Base-by-base conservation (phyloP, 2,113 vertebrate species). In the Indicator indicator region DNA sequence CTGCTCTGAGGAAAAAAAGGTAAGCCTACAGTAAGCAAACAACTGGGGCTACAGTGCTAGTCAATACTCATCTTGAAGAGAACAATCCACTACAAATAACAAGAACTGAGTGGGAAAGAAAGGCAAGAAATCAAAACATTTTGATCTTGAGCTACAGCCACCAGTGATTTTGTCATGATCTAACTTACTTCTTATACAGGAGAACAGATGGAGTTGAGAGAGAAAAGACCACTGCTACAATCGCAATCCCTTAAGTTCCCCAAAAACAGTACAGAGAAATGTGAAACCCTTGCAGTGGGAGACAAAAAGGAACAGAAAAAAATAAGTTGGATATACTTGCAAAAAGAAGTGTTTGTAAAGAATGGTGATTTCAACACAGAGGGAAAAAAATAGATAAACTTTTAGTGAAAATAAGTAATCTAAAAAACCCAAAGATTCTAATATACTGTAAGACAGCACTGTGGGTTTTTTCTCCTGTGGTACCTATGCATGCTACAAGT, bases 281-380 rank as follows among this genome's bases (percentile, higher is more conserved):
- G 5, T 16, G 21, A 74, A 86, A 40, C 6, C 16, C 6, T 40
- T 77, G 64, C 19, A 84, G 11, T 3, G 5, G 6, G 11, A 67
- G n/a, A 15, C 33, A 85, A 42, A 83, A 7, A 60, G 4, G 1
- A 9, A 11, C 5, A 70, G 36, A 48, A 91, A 75, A 84, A 75
- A 13, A 0, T 11, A 54, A 46, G 12, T 19, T 0, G 2, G 15
- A 83, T 88, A 50, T 36, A 71, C 8, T 63, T 60, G 18, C 1
- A 80, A 73, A 40, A 13, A 11, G 2, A 65, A 78, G 5, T 11
- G 2, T 52, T 82, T 69, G 9, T 24, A 33, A 52, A 78, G 11
- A 83, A 90, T 4, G 65, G 26, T 13, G 8, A 75, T 42, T 82
- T 84, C 24, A 77, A 46, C 20, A 77, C 11, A 16, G 9, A 58